Base-by-base conservation (phyloP, 2,113 vertebrate genomes). In the Eurypyga helias region DNA sequence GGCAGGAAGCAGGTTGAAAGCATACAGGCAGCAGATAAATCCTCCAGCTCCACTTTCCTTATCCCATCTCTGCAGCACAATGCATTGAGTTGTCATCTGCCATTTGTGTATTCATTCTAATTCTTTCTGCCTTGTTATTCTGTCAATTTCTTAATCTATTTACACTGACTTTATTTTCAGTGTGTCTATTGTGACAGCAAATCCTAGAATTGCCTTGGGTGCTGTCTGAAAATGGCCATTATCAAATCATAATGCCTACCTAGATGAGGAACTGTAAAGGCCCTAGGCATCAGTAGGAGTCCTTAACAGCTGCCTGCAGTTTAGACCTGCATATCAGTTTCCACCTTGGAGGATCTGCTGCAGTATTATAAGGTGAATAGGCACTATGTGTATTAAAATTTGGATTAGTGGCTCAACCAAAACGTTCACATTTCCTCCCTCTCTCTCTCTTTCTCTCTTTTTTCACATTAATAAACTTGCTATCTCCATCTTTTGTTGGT, bases 81-180 rank as follows among this genome's bases (percentile, higher is more conserved):
- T 29, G 69, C 92, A 57, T 93, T 61, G 78, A 77, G 94, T 73
- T 94, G 97, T 97, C 97, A 75, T 90, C 90, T 87, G 84, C 82
- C 90, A 96, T 95, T 86, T 77, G 90, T 64, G 83, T 94, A 49
- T 95, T 96, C 97, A 54, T 96, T 93, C 97, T 94, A 73, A 96
- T 98, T 97, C 94, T 96, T 98, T 96, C 89, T 95, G 97, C 91
- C 97, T 97, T 97, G 97, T 97, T 98, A 96, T 97, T 97, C 98
- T 97, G 98, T 97, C 98, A 89, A 91, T 97, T 97, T 97, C 98
- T 98, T 97, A 95, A 98, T 97, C 98, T 98, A 86, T 97, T 97
- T 98, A 95, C 93, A 98, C 92, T 95, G 97, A 96, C 97, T 98
- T 98, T 96, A 98, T 98, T 97, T 98, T 97, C 95, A 95, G 97